Percentiles rank a stretch among this genome's conserved stretches.
phyloP scores from a whole-genome alignment of 2,797 vertebrate genomes.

The Kryptolebias ocellatus region DNA sequence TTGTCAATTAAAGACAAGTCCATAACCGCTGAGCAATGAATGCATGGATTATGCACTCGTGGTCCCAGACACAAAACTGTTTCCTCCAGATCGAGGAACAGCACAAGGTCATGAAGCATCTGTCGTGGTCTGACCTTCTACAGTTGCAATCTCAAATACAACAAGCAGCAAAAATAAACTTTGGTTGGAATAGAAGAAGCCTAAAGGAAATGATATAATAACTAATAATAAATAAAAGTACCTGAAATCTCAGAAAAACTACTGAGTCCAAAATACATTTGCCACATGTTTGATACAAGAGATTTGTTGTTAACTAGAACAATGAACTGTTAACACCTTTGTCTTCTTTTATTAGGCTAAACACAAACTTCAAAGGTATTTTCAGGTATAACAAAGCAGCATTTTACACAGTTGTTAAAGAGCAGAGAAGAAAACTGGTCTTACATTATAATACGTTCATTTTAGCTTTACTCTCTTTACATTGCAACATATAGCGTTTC shows the following conservation, averaged over 20 bases:
- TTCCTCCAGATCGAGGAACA: not conserved
- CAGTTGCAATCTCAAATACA: not conserved
- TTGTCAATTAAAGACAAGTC: not conserved
- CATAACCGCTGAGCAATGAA: not conserved
- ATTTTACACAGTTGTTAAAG: constrained; percentile 67
- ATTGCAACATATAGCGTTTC: constrained; percentile 81
- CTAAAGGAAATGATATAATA: not conserved
- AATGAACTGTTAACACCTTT: constrained; percentile 1
- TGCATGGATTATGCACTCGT: no score
- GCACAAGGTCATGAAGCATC: not conserved
- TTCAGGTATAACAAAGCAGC: constrained; percentile 67
- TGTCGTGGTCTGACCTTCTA: no score
- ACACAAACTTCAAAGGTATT: constrained; percentile 1
- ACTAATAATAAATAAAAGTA: no score
- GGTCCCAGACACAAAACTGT: not conserved
- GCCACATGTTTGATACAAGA: not conserved
- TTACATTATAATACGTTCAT: constrained; percentile 81
- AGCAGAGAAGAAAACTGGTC: constrained; percentile 73
- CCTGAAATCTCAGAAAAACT: not conserved
- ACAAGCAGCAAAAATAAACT: not conserved
- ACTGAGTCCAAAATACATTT: not conserved
- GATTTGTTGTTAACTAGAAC: not conserved
- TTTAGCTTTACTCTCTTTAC: constrained; percentile 79
- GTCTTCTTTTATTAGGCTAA: not conserved
- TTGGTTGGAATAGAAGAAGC: not conserved